Percentiles rank a stretch among this genome's conserved stretches.
phyloP scores from a whole-genome alignment of 2,113 vertebrate species.

The Machaerirhynchus nigripectus region DNA sequence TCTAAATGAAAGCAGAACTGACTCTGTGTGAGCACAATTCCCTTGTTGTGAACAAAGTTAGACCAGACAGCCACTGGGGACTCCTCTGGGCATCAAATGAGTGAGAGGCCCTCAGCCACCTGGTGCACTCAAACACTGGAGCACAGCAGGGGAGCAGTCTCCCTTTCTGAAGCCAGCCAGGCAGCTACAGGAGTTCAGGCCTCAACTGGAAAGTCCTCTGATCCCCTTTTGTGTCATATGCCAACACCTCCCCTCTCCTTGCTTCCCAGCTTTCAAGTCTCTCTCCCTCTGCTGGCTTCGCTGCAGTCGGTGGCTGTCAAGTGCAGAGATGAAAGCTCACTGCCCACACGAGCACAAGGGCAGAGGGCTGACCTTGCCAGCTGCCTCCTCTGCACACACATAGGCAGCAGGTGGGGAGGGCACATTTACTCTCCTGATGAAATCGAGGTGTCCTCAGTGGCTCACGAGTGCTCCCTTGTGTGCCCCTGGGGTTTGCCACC shows the following conservation, averaged over 20 bases:
- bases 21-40: neutral
- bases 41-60: neutral
- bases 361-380: neutral
- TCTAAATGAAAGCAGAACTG: neutral
- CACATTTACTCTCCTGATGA: neutral
- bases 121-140: neutral
- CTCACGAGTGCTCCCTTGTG: fast-evolving
- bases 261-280: neutral
- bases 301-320: neutral
- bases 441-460: neutral
- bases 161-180: neutral
- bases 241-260: neutral
- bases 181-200: neutral
- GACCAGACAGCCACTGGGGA: neutral
- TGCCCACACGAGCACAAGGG: neutral
- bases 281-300: neutral
- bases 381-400: neutral
- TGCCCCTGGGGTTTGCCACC: neutral
- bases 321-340: neutral
- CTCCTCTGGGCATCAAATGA: neutral
- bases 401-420: neutral
- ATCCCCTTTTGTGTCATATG: neutral
- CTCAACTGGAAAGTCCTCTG: neutral
- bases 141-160: fast-evolving
- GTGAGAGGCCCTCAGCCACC: neutral